Conservation (phyloP, 2,113 vertebrate genomes). For the Mesembrinibis cayennensis region DNA sequence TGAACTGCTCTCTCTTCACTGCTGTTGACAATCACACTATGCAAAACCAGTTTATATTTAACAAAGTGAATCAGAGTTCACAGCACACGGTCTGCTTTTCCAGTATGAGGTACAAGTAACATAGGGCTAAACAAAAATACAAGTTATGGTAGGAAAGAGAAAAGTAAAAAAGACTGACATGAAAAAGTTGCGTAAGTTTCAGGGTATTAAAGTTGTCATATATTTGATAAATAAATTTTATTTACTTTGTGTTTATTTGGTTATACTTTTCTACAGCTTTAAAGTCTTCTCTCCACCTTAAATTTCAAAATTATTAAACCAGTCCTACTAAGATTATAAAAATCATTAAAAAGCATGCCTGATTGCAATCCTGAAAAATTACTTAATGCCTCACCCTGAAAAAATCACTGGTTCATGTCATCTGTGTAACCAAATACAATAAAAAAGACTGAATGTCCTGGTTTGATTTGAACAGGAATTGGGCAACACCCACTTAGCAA, state of each 20-base stretch:
- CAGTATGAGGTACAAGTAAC: neutral
- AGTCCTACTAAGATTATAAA: neutral
- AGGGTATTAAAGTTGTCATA: neutral
- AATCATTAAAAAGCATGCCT: neutral
- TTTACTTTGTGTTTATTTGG: neutral
- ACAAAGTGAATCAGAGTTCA: neutral
- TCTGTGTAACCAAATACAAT: neutral
- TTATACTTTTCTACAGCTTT: neutral
- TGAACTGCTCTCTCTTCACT: neutral
- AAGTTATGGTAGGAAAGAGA: neutral
- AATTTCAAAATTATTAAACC: neutral
- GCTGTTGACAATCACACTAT: neutral
- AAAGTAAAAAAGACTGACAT: neutral
- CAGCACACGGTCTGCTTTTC: neutral
- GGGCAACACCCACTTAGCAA: conserved; percentile 7
- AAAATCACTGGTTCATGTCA: neutral
- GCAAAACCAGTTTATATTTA: neutral
- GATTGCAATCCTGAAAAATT: neutral
- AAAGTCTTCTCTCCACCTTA: neutral
- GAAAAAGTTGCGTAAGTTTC: neutral
- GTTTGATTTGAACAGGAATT: neutral
- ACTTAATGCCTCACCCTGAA: neutral
- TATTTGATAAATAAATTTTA: neutral
- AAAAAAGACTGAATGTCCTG: neutral
- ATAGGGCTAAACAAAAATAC: neutral